Evolutionary conservation across 2,113 vertebrate species (phyloP), one percentile per base, ranked within the genome.

Genomic region (Calidris pugnax): DNA sequence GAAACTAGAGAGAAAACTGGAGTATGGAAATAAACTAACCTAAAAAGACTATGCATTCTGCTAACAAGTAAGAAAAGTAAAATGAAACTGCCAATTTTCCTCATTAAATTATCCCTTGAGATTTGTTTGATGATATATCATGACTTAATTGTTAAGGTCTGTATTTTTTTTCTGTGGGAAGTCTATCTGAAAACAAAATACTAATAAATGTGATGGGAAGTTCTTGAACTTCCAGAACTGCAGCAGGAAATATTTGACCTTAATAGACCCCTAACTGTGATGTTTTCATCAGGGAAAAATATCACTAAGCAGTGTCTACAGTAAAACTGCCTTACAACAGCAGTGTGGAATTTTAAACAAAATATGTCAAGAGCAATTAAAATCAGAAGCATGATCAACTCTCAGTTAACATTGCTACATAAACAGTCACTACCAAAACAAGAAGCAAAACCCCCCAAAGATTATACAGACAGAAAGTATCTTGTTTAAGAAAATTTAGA

Each of bases 221-320:
- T 87, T 97, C 90, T 74, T 92, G 94, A 96, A 97, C 92, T 95
- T 93, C 92, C 77, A 95, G 86, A 91, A 28, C 57, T 95, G 76
- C 83, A 96, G 94, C 84, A 95, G 84, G 86, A 96, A 95, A 95
- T 81, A 97, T 92, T 95, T 96, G 95, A 97, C 94, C 96, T 95
- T 85, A 93, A 68, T 15, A n/a, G 94, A 83, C 88, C 92, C 14
- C 80, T 94, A 97, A 93, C 94, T 91, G 95, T 91, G 92, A 96
- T 95, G 92, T 97, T 97, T 94, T 90, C 96, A 92, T 78, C 86
- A 47, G 94, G 90, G 95, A 92, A 83, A 96, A 94, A 89, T 95
- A 95, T 94, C 89, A 89, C 89, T 87, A 79, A 95, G 90, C 84
- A 85, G 24, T 35, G 81, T 93, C 91, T 93, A 89, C 89, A 94